A percentile compares a stretch with the other conserved stretches of the same genome.
Evolutionary conservation across 2,113 vertebrate genomes (phyloP).

Genomic region (Phainopepla nitens): DNA sequence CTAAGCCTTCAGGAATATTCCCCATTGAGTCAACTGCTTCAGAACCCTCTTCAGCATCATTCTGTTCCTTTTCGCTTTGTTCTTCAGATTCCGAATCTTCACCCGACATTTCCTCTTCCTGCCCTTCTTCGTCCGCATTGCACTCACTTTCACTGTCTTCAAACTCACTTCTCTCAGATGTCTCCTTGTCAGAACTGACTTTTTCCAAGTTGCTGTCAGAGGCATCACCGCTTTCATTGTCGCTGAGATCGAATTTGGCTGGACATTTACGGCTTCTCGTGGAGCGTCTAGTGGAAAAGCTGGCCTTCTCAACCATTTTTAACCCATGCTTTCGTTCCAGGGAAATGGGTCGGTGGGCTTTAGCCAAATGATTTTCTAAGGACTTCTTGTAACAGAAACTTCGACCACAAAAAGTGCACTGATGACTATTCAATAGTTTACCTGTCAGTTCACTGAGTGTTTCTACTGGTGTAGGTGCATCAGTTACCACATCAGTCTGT

Average conservation of each 20-base stretch:
- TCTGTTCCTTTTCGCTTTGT: constrained; percentile 66
- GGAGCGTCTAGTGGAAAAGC: constrained; percentile 76
- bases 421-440: constrained; percentile 65
- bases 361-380: constrained; percentile 78
- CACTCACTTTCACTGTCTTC: constrained; percentile 75
- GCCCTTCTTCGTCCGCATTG: constrained; percentile 58
- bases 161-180: constrained; percentile 52
- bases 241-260: constrained; percentile 77
- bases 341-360: constrained; percentile 66
- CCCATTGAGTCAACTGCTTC: constrained; percentile 65
- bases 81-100: constrained; percentile 67
- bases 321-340: constrained; percentile 62
- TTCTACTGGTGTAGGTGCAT: constrained; percentile 36
- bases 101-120: constrained; percentile 68
- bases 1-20: constrained; percentile 82
- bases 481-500: constrained; percentile 55
- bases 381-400: constrained; percentile 81
- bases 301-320: constrained; percentile 71
- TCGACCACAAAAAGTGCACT: constrained; percentile 73
- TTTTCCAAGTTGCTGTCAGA: constrained; percentile 65
- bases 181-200: constrained; percentile 63
- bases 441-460: constrained; percentile 62
- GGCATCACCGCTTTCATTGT: constrained; percentile 61
- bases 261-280: constrained; percentile 81
- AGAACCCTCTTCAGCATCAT: constrained; percentile 64